Conservation (phyloP, 1,140 invertebrate genomes). For the Stenopsyche tienmushanensis region DNA sequence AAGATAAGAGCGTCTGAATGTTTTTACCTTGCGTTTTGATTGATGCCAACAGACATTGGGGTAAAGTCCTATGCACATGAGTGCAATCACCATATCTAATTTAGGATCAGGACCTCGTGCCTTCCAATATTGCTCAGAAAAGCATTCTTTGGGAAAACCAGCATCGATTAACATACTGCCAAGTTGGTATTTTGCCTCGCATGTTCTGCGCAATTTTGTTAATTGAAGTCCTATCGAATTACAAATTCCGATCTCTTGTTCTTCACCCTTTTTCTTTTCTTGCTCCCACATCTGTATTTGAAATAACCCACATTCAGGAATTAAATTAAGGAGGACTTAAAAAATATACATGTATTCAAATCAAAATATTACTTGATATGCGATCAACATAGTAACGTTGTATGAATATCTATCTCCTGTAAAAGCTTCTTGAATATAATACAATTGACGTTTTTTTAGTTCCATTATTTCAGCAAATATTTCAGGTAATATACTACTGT, state of each 20-base stretch:
- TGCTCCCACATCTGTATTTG: slow-evolving; percentile 73
- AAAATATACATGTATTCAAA: not conserved
- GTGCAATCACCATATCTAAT: slow-evolving; percentile 81
- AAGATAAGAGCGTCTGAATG: not conserved
- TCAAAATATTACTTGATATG: slow-evolving; percentile 65
- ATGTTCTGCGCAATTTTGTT: slow-evolving; percentile 85
- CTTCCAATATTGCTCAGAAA: slow-evolving; percentile 73
- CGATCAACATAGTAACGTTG: slow-evolving; percentile 92
- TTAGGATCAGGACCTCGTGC: slow-evolving; percentile 74
- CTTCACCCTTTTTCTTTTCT: slow-evolving; percentile 72
- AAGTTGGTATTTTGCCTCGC: slow-evolving; percentile 91
- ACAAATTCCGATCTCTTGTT: slow-evolving; percentile 82
- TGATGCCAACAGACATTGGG: slow-evolving; percentile 96
- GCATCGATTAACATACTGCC: slow-evolving; percentile 74
- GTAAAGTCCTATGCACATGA: slow-evolving; percentile 89
- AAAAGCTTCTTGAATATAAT: slow-evolving; percentile 76
- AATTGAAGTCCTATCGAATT: slow-evolving; percentile 86
- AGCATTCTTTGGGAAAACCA: slow-evolving; percentile 88
- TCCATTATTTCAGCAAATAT: slow-evolving; percentile 79
- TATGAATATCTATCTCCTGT: slow-evolving; percentile 87
- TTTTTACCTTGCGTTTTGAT: slow-evolving; percentile 81
- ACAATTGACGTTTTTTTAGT: slow-evolving; percentile 67
- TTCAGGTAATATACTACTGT: slow-evolving; percentile 89
- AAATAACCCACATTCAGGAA: no score
- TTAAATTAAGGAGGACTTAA: not conserved